A percentile compares a stretch with the other conserved stretches of the same genome.
Conservation (phyloP, 1,140 invertebrate species). For the Capitella teleta region DNA sequence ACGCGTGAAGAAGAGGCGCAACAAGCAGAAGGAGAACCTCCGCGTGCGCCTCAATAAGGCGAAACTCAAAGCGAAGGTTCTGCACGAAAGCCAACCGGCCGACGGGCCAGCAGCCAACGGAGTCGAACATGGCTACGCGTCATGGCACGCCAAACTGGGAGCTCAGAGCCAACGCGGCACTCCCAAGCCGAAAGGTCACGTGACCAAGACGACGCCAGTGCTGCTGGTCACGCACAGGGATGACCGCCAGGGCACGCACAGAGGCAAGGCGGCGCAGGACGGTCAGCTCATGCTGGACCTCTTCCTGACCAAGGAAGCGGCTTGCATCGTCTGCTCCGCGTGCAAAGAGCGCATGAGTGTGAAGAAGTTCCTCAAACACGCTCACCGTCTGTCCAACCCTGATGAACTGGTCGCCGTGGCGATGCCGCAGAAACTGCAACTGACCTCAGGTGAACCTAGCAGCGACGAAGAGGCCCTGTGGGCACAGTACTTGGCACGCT, state of each 20-base stretch:
- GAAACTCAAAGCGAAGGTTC: too few species aligned
- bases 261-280: not conserved
- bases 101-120: too few species aligned
- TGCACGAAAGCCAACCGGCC: too few species aligned
- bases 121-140: too few species aligned
- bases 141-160: too few species aligned
- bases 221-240: not conserved
- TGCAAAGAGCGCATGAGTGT: not conserved
- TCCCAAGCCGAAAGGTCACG: too few species aligned
- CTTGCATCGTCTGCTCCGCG: not conserved
- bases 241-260: not conserved
- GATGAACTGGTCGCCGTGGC: not conserved
- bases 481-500: too few species aligned
- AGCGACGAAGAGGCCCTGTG: not conserved
- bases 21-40: too few species aligned
- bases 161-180: too few species aligned
- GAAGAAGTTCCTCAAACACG: not conserved
- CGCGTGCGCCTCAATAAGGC: too few species aligned
- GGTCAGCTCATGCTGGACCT: not conserved
- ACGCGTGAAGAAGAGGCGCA: too few species aligned
- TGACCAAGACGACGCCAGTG: too few species aligned
- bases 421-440: not conserved
- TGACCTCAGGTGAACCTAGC: not conserved
- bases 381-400: not conserved
- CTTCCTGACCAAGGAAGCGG: not conserved